Conservation (phyloP, 2,888 invertebrate genomes). For the Ochropleura leucogaster region DNA sequence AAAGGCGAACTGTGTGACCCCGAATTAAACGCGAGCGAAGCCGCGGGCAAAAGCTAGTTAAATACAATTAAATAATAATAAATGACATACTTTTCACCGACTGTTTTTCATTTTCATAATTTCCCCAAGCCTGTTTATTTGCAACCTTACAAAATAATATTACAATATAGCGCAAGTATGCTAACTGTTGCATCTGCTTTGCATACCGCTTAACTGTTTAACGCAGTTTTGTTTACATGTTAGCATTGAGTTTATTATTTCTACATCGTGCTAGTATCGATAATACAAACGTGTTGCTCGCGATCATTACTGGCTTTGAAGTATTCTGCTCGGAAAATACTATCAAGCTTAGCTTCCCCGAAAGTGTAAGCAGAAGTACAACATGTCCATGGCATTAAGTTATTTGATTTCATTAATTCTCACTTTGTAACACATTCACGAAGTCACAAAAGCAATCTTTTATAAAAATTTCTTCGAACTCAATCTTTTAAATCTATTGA, state of each 20-base stretch:
- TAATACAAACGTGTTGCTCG: constrained; percentile 1
- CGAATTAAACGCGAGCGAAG: no score
- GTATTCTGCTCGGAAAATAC: neutral
- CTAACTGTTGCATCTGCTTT: constrained; percentile 35
- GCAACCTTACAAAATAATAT: neutral
- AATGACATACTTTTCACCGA: no score
- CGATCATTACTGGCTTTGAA: neutral
- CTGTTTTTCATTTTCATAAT: no score
- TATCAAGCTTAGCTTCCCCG: neutral
- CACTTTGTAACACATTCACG: neutral
- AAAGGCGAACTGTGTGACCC: no score
- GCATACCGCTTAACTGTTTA: constrained; percentile 32
- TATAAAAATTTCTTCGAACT: neutral
- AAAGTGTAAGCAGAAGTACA: neutral
- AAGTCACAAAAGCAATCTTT: neutral
- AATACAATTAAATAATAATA: no score
- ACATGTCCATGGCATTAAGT: neutral
- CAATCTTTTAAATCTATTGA: neutral
- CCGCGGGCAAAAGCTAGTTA: no score
- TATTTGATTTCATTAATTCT: neutral
- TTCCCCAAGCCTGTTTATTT: neutral
- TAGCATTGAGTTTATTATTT: constrained; percentile 10
- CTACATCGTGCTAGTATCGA: constrained; percentile 8
- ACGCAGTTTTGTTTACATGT: neutral
- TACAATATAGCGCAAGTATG: neutral